These are phyloP conservation scores for Hypselothyrea guttata DNA, from an alignment of 2,888 invertebrate species.

Conservation along the genomic window DNA sequence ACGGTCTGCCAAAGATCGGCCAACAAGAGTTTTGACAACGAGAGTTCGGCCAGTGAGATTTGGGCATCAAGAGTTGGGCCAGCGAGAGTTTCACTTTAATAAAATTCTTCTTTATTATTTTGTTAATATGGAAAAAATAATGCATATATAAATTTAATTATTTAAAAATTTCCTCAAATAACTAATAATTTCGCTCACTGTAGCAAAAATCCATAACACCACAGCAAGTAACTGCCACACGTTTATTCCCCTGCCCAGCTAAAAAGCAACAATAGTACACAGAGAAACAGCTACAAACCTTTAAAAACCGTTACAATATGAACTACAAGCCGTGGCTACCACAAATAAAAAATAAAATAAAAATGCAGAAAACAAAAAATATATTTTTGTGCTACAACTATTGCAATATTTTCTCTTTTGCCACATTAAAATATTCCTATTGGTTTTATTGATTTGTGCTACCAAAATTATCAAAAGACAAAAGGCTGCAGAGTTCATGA, in stretches of 20 bases:
- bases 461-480: constrained; percentile 66
- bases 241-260: no score
- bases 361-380: no score
- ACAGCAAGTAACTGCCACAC: no score
- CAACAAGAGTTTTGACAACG: no score
- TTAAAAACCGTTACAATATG: constrained; percentile 52
- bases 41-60: no score
- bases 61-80: no score
- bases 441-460: constrained; percentile 73
- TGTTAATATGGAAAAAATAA: no score
- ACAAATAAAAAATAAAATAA: constrained; percentile 5
- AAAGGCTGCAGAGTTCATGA: constrained; percentile 70
- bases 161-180: no score
- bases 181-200: constrained; percentile 32
- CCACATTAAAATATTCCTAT: constrained; percentile 57
- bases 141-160: no score
- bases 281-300: constrained; percentile 17
- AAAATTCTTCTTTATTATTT: no score
- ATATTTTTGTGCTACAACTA: constrained; percentile 46
- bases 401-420: constrained; percentile 49
- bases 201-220: constrained; percentile 39
- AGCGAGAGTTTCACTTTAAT: no score
- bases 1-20: no score
- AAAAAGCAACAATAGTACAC: constrained; percentile 18
- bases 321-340: constrained; percentile 44